A percentile compares a stretch with the other conserved stretches of the same genome.
These are phyloP conservation scores for Lepus timidus DNA, from an alignment of 2,113 vertebrate species.

Conservation along the genomic window DNA sequence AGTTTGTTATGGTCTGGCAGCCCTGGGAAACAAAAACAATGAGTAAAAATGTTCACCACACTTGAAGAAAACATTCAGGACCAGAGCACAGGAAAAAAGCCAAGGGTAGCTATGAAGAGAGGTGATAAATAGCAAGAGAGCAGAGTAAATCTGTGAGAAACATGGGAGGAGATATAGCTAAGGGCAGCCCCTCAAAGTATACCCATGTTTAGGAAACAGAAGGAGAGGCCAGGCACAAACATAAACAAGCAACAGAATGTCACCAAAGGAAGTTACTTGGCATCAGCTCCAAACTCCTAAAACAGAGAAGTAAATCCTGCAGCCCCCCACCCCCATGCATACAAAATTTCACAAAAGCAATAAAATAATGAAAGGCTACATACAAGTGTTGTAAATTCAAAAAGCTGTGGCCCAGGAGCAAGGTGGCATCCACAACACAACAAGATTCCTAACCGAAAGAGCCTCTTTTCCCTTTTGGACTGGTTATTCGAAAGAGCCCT, in stretches of 20 bases:
- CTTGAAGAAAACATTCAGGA: conserved; percentile 2
- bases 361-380: not conserved
- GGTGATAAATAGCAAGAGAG: conserved; percentile 14
- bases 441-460: not conserved
- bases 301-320: not conserved
- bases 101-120: not conserved
- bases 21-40: not conserved
- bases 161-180: not conserved
- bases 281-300: not conserved
- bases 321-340: too few species aligned
- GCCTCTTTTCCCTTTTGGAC: not conserved
- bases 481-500: not conserved
- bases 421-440: not conserved
- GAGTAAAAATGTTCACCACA: not conserved
- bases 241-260: not conserved
- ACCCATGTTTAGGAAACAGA: not conserved
- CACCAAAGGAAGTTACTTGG: not conserved
- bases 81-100: not conserved
- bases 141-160: conserved; percentile 38
- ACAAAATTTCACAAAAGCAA: conserved; percentile 10
- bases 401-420: not conserved
- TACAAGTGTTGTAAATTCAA: not conserved
- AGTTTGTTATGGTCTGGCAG: not conserved
- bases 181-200: not conserved
- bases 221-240: not conserved